Evolutionary conservation across 2,113 vertebrate genomes (phyloP), one percentile per base, ranked within the genome.

Genomic region (Pygoscelis antarcticus): DNA sequence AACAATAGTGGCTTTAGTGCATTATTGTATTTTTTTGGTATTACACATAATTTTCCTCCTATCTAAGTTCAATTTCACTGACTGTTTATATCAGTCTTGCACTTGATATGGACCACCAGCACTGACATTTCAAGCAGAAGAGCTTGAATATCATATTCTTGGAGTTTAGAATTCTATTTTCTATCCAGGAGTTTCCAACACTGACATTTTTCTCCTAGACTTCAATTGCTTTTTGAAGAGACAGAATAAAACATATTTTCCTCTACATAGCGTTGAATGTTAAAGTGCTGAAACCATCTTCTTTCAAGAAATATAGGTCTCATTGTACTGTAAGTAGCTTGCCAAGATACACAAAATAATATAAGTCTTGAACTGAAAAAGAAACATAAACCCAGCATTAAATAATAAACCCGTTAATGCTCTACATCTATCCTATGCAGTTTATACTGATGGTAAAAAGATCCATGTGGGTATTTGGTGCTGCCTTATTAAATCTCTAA

Each of bases 61-160:
- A 19, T 47, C 85, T 86, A 61, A 66, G 36, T 72, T 82, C 54
- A 77, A 7, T 87, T 95, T 96, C 60, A 44, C 25, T 79, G 46
- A 36, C 36, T 76, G 19, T 65, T 93, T 95, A 71, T 86, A 93
- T 75, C 42, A 91, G 40, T 51, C 54, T 62, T 42, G 42, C 3
- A 9, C 70, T 92, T 9, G 6, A 68, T 86, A 80, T 1, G 29
- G 74, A 79, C 11, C 1, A 22, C 61, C 27, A 89, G n/a, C 36
- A 52, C 18, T 96, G 93, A 95, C 86, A 97, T 98, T 98, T 98
- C 92, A 92, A 95, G 70, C 21, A 89, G 46, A 97, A 87, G 54
- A 92, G 11, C 51, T 81, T 96, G 69, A 95, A 95, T 95, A 94
- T 26, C 23, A 40, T 92, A 36, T 81, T 90, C 60, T 79, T 94